Evolutionary conservation across 2,888 invertebrate genomes (phyloP), one percentile per base, ranked within the genome.

Genomic region (Xanthorhoe designata): DNA sequence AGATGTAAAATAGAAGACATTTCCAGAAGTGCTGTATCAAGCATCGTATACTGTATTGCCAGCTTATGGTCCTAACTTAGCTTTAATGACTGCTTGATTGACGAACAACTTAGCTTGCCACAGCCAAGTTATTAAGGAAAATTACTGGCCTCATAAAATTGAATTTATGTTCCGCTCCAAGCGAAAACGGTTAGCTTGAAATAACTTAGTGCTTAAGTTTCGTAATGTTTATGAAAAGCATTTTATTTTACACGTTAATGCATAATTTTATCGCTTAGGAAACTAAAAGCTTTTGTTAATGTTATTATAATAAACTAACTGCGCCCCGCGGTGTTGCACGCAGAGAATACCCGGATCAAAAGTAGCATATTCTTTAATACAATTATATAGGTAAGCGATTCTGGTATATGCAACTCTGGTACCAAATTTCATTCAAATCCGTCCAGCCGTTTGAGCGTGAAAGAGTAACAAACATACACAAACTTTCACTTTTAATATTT

Each of bases 51-150:
- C 57, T 60, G 35, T 24, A 54, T n/a, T n/a, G 13, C 52, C 42
- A 61, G 61, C 60, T 65, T 62, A 61, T 49, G 50, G 66, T 53
- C 52, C 52, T 68, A 69, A 71, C 65, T 69, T 32, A 59, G 66
- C 61, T 67, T 61, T 71, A 72, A 69, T 69, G 71, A 57, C 56
- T 49, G 66, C 45, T 59, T 68, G 69, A 69, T 69, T 69, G 71
- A 72, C 61, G 66, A 62, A 69, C 61, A 65, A 61, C 61, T 64
- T 61, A 64, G 57, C 64, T 17, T 32, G 64, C 52, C 63, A 19
- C 63, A 59, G 64, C 68, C 61, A 58, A 68, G 57, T 68, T 68
- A 68, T 68, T 68, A 64, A 61, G 64, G 56, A 54, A 64, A 68
- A 68, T 68, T 61, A 68, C 68, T 64, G 61, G 64, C 29, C 64